Conservation (phyloP, 1,140 invertebrate species). For the Ridgeia piscesae region DNA sequence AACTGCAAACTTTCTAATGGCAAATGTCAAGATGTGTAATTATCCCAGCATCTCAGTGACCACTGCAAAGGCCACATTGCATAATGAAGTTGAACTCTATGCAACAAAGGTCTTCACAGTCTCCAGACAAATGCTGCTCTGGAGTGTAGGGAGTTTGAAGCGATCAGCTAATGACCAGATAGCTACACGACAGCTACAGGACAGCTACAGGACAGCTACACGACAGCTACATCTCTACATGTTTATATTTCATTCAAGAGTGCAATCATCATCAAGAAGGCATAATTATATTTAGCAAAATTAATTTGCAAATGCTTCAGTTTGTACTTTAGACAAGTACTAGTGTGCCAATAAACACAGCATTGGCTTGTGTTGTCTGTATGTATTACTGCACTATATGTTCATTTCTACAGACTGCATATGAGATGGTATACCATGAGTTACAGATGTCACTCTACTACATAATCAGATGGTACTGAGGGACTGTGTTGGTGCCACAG, state of each 20-base stretch:
- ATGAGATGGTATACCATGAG: neutral
- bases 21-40: neutral
- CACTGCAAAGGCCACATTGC: neutral
- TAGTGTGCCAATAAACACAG: neutral
- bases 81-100: neutral
- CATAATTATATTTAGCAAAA: too few relatives aligned
- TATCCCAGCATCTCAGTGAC: neutral
- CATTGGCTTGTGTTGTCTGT: neutral
- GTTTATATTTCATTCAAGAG: too few relatives aligned
- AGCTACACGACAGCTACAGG: too few relatives aligned
- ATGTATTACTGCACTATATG: too few relatives aligned
- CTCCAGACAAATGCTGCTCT: neutral
- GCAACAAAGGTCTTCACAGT: neutral
- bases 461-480: neutral
- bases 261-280: too few relatives aligned
- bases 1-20: neutral
- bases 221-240: too few relatives aligned
- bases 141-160: neutral
- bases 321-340: too few relatives aligned
- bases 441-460: neutral
- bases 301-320: neutral
- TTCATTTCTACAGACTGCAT: too few relatives aligned
- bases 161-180: too few relatives aligned
- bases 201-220: neutral
- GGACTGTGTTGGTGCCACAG: neutral